Evolutionary conservation across 2,113 vertebrate genomes (phyloP), one percentile per base, ranked within the genome.

Genomic region (Psilopogon haemacephalus): DNA sequence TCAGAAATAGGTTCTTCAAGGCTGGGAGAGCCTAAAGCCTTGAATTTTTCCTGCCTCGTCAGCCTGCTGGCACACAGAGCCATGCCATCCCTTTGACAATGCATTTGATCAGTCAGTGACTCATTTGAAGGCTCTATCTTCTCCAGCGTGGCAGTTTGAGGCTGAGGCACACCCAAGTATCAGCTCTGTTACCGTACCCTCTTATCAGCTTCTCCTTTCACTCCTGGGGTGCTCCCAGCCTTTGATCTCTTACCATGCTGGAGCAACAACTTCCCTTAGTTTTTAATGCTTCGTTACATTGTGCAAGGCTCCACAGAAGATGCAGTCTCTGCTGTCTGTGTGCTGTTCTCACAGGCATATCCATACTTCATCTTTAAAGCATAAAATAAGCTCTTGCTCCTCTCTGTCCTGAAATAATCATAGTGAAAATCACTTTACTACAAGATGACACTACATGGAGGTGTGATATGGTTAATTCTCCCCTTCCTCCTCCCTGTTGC

Each of bases 1-100:
- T 63, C 60, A 85, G 89, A 63, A 83, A 56, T 63, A 23, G 32
- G 40, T 76, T 83, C 74, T 76, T 87, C 55, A 67, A 79, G 86
- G 81, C 65, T 59, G 14, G 52, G 84, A 94, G 72, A 91, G 78
- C 93, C 89, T 91, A 52, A 87, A 91, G 84, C 86, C 68, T 83
- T 70, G 68, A 32, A 83, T 95, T 95, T 77, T 68, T 94, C 21
- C 67, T 83, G 63, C 84, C 77, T 93, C 37, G 15, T 55, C 68
- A 80, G 44, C 59, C 85, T 63, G 56, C 75, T 95, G 95, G 76
- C 96, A 86, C 1, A 4, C 30, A 40, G 28, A 87, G 60, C 82
- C 52, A 0, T 60, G 59, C 26, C 91, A 78, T 91, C 91, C 63
- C 74, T 90, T 74, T 91, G 74, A 23, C 15, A 27, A 32, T 44